Base-by-base conservation (phyloP, 1,140 invertebrate genomes). In the Pogonus chalceus region DNA sequence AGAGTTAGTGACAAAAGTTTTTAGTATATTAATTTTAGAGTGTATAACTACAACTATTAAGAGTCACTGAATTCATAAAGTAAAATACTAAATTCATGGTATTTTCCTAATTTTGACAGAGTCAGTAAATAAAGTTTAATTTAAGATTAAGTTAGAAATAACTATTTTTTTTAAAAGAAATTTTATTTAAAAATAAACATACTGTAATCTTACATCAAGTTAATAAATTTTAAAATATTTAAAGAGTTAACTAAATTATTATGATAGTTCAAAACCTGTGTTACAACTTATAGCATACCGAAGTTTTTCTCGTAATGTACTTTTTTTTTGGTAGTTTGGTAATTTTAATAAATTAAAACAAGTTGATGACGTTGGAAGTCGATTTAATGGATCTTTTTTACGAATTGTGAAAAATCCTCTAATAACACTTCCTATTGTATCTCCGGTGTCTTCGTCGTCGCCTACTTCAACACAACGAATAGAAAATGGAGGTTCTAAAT, bases 291-390 rank as follows among this genome's bases (percentile, higher is more conserved):
- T 94, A 0, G 96, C 96, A 70, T 99, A 99, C 51, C 93, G 80
- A 1, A 99, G 72, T 75, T 99, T 99, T 58, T 99, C 96, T 21
- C 92, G 75, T 9, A 99, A 72, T 1, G 92, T 96, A 59, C 87
- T 87, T 66, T 96, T 93, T 69, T 95, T 96, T 67, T 96, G 92
- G 70, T 99, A 99, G 72, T 99, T 99, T 51, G 97, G 97, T 61
- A 99, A 75, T 70, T 99, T 99, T 12, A 99, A 79, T 22, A 99
- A 78, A 76, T 99, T 99, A 72, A 99, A 99, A 69, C 97, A 99
- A 0, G 97, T 99, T 0, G 96, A 99, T 0, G 95, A 96, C 0
- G 97, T 98, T 21, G 96, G 97, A 26, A 99, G 78, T 23, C 96
- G 80, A 68, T 95, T 92, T 48, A 95, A 84, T 0, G 96, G 93